These are phyloP conservation scores for Schizopygopsis pylzovi DNA, from an alignment of 2,797 vertebrate genomes.

Conservation along the genomic window DNA sequence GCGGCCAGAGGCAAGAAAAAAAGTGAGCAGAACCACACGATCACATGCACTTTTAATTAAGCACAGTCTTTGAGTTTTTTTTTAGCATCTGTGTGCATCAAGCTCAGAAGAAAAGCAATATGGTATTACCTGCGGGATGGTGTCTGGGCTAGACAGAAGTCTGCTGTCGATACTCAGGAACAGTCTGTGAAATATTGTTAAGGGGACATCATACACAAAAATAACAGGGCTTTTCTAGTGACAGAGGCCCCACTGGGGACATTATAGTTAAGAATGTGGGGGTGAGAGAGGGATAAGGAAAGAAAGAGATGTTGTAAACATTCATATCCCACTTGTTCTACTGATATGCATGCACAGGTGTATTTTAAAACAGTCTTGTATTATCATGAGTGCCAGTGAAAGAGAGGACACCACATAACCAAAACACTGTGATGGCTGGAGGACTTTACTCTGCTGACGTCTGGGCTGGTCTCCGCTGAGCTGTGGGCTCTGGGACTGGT, in stretches of 20 bases:
- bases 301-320: constrained; percentile 27
- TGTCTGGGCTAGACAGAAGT: constrained; percentile 68
- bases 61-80: neutral
- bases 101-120: too few species aligned
- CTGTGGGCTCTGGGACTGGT: constrained; percentile 48
- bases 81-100: too few species aligned
- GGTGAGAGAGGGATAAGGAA: constrained; percentile 28
- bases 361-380: constrained; percentile 43
- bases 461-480: constrained; percentile 53
- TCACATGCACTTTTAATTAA: constrained; percentile 45
- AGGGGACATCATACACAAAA: constrained; percentile 72
- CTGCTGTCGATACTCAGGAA: constrained; percentile 70
- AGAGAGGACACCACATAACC: constrained; percentile 6
- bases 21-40: constrained; percentile 19
- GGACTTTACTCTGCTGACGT: constrained; percentile 37
- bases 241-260: constrained; percentile 48
- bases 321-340: constrained; percentile 10
- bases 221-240: constrained; percentile 66
- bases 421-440: constrained; percentile 37
- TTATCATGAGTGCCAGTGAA: constrained; percentile 25
- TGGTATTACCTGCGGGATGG: neutral
- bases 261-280: constrained; percentile 23
- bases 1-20: constrained; percentile 41
- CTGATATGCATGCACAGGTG: constrained; percentile 49
- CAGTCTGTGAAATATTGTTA: constrained; percentile 72